Base-by-base conservation (phyloP, 2,888 invertebrate genomes). In the Drosophila conformis region DNA sequence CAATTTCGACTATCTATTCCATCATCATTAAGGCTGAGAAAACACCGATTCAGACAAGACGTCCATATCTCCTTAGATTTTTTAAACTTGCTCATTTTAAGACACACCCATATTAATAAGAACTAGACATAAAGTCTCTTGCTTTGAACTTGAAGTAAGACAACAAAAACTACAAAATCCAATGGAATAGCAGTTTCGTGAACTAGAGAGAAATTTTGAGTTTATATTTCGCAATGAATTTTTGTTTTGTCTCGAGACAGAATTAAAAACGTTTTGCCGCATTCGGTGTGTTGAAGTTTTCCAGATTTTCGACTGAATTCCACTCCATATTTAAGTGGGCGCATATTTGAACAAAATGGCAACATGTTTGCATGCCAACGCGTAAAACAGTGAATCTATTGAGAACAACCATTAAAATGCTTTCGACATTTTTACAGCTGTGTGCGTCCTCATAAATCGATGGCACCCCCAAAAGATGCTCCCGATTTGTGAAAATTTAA, bases 381-480 rank as follows among this genome's bases (percentile, higher is more conserved):
- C 63, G 59, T 71, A 51, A 67, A 74, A 67, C 31, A 27, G 33
- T 27, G 15, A 21, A 59, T 33, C 46, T 53, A 54, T 62, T 21
- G 46, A 29, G 69, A 18, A 2, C 69, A 21, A 15, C 51, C 64
- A 75, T 78, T 48, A 71, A 80, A 67, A 65, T 63, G 35, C 38
- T 71, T 74, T 76, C 31, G 61, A 53, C 15, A 49, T 66, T 53
- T 67, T 83, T 64, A 78, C 40, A 51, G 53, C 54, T 25, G 15
- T 15, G 18, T 29, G 42, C 42, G 31, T 57, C 38, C 48, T 27
- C 79, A 76, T 79, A 76, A 79, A 78, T 76, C 65, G 76, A 54
- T 76, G 60, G 60, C 76, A 69, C 69, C 68, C 68, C 49, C 42
- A 27, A 68, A 59, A 40, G 46, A 68, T 71, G 63, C 25, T 29